Evolutionary conservation across 2,797 vertebrate genomes (phyloP).

Genomic region (Alca torda): DNA sequence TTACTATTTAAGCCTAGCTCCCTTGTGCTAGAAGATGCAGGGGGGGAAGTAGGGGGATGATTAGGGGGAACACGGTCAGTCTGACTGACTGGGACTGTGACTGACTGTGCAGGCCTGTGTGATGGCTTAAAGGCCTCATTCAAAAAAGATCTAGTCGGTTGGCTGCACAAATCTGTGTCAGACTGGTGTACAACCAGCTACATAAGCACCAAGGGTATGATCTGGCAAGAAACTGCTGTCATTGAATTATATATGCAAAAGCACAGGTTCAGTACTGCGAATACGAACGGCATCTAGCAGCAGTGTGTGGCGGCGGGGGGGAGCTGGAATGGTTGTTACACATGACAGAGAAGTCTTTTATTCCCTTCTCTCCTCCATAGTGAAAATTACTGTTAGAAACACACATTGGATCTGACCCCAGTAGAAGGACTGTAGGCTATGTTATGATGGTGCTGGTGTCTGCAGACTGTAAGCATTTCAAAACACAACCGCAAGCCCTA

Average conservation of each 20-base stretch:
- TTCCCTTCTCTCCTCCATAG: not conserved
- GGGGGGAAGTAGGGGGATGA: too few relatives aligned
- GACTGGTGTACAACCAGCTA: not conserved
- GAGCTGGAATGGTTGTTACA: not conserved
- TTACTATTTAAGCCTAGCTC: not conserved
- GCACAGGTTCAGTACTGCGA: not conserved
- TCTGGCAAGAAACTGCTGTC: not conserved
- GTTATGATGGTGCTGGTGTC: not conserved
- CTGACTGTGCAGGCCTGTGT: not conserved
- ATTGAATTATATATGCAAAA: not conserved
- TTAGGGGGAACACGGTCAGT: not conserved
- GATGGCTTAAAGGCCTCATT: not conserved
- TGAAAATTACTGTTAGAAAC: not conserved
- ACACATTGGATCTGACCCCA: not conserved
- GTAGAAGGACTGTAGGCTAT: not conserved
- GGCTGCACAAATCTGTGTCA: not conserved
- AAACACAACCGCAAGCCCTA: not conserved
- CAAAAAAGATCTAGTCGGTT: not conserved
- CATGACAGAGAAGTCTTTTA: not conserved
- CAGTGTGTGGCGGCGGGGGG: rapidly evolving
- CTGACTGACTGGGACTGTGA: not conserved
- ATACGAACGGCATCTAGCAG: not conserved
- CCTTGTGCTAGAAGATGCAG: not conserved
- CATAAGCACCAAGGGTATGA: not conserved
- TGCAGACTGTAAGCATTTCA: not conserved